Base-by-base conservation (phyloP, 1,140 invertebrate genomes). In the Coptotermes formosanus region DNA sequence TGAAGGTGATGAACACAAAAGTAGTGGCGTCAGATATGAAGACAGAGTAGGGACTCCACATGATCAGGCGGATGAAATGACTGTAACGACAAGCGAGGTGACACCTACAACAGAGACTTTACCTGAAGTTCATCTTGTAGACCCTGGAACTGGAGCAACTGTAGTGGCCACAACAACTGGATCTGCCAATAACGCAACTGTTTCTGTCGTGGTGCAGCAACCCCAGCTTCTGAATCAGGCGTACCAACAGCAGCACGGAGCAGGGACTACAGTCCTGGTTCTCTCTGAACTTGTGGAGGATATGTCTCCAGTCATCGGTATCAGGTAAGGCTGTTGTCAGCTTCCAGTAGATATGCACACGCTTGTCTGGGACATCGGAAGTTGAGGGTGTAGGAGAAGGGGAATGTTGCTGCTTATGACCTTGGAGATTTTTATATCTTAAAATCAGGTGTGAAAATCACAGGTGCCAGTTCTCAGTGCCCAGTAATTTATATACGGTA, bases 251-350 rank as follows among this genome's bases (percentile, higher is more conserved):
- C 85, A 88, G n/a, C 87, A 87, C 75, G 85, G 87, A 19, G 88
- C 89, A 11, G 88, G 86, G 6, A 88, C 88, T 19, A 89, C 89
- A 0, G 88, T 89, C 45, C 86, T 89, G 14, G 89, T 89, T 30
- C 86, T 89, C n/a, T 89, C 89, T 21, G 89, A 89, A 85, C 88
- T 89, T 21, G 89, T 89, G 19, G 89, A 89, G 44, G 89, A 89
- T 43, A 89, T 89, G 89, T 88, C 88, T 21, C 88, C 87, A 52
- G 85, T 89, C n/a, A 85, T 89, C 55, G 88, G 87, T 83, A 69
- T 89, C 87, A 89, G 88, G 88, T 89, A 87, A 86, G 38, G 25
- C 38, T 55, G 1, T 55, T 16, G 3, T 55, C 52, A 55, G 52
- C 19, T 55, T 16, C 52, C 3, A 55, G 9, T 48, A 2, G 9